phyloP scores from a whole-genome alignment of 2,797 vertebrate genomes.

The Sphenodon punctatus region DNA sequence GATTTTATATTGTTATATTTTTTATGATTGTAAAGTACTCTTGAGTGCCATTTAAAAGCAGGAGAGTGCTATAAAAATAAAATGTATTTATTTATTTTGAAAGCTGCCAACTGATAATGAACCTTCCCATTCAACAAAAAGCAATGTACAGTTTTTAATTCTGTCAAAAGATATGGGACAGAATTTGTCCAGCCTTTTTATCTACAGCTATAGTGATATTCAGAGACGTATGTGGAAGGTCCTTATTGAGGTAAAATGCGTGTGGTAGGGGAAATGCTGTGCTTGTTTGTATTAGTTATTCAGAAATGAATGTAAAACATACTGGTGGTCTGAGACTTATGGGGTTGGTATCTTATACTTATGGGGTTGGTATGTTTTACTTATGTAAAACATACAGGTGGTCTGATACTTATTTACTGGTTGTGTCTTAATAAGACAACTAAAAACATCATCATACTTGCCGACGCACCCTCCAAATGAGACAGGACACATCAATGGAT shows the following conservation, averaged over 20 bases:
- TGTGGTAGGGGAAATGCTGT: background rate
- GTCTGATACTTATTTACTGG: background rate
- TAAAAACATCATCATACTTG: background rate
- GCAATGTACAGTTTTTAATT: background rate
- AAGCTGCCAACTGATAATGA: background rate
- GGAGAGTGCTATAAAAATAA: too few relatives aligned
- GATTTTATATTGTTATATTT: too few relatives aligned
- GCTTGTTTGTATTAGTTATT: background rate
- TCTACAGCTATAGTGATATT: background rate
- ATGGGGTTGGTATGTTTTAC: too few relatives aligned
- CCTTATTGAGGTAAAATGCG: background rate
- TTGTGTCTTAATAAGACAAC: background rate
- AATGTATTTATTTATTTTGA: background rate
- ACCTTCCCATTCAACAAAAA: background rate
- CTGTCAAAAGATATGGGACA: background rate
- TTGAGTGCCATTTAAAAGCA: too few relatives aligned
- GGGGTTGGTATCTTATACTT: too few relatives aligned
- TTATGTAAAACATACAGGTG: too few relatives aligned
- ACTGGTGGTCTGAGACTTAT: too few relatives aligned
- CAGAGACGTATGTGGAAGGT: background rate
- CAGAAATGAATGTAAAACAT: background rate
- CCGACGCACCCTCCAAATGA: too few relatives aligned
- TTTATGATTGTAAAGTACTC: too few relatives aligned
- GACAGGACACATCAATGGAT: too few relatives aligned
- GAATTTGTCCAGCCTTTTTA: background rate